A percentile compares a stretch with the other conserved stretches of the same genome.
Conservation (phyloP, 2,113 vertebrate species). For the Silurus glanis region DNA sequence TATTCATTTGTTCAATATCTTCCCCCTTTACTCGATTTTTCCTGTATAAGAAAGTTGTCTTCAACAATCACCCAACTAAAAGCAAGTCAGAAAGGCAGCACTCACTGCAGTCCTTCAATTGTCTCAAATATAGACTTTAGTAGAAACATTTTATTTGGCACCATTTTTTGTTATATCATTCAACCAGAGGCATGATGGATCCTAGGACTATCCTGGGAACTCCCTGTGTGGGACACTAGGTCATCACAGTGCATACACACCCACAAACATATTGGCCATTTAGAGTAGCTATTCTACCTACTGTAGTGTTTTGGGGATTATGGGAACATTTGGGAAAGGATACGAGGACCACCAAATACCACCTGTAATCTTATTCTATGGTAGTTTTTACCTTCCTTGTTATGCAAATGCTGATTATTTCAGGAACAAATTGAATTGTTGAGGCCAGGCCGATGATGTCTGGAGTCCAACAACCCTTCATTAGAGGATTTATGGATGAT, state of each 20-base stretch:
- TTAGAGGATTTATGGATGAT: constrained; percentile 1
- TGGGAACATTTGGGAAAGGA: no score
- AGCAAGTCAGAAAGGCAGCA: background rate
- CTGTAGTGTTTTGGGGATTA: background rate
- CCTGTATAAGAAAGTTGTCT: background rate
- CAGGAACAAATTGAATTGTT: background rate
- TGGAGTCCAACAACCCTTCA: background rate
- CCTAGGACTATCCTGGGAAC: background rate
- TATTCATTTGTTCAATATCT: background rate
- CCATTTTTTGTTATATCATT: background rate
- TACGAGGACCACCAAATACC: background rate
- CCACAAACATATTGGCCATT: background rate
- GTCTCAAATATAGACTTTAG: background rate
- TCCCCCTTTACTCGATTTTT: background rate
- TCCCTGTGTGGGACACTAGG: background rate
- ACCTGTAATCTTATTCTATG: background rate
- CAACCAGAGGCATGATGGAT: background rate
- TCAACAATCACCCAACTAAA: background rate
- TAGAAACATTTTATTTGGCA: background rate
- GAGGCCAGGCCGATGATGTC: background rate
- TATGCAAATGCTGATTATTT: background rate
- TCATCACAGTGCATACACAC: background rate
- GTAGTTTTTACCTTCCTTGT: background rate
- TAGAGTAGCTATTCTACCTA: background rate
- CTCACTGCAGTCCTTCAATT: background rate